Conservation (phyloP, 1,140 invertebrate genomes). For the Idris sp. region DNA sequence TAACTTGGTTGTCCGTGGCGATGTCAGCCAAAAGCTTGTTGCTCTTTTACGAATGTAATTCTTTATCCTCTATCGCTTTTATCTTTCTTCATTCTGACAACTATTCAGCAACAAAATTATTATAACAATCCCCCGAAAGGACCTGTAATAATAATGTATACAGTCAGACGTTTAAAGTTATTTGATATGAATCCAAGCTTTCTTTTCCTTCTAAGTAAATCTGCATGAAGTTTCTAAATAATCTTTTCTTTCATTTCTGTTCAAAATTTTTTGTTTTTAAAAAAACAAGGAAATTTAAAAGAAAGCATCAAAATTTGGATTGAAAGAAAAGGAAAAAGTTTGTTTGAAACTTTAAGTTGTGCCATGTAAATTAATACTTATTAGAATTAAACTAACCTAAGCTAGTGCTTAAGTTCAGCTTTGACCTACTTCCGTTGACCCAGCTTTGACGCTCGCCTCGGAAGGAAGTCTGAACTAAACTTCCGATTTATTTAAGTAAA, state of each 20-base stretch:
- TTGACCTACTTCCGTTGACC: constrained; percentile 44
- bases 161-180: too few species aligned
- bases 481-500: constrained; percentile 45
- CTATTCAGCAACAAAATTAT: too few species aligned
- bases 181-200: too few species aligned
- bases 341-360: constrained; percentile 9
- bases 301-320: too few species aligned
- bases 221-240: too few species aligned
- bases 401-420: constrained; percentile 51
- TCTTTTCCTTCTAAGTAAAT: constrained; percentile 55
- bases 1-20: constrained; percentile 50
- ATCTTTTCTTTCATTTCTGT: too few species aligned
- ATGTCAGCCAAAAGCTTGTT: constrained; percentile 4
- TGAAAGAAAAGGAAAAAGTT: too few species aligned
- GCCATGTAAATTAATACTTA: constrained; percentile 43
- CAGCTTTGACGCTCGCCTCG: neutral
- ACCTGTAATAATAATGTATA: too few species aligned
- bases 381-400: constrained; percentile 61
- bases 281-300: too few species aligned
- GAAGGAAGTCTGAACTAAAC: constrained; percentile 47
- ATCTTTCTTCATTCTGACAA: constrained; percentile 8
- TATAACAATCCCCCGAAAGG: too few species aligned
- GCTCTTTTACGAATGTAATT: too few species aligned
- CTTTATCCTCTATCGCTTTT: constrained; percentile 9
- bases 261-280: too few species aligned